Evolutionary conservation across 2,888 invertebrate genomes (phyloP).

Genomic region (Digitonthophagus gazella): DNA sequence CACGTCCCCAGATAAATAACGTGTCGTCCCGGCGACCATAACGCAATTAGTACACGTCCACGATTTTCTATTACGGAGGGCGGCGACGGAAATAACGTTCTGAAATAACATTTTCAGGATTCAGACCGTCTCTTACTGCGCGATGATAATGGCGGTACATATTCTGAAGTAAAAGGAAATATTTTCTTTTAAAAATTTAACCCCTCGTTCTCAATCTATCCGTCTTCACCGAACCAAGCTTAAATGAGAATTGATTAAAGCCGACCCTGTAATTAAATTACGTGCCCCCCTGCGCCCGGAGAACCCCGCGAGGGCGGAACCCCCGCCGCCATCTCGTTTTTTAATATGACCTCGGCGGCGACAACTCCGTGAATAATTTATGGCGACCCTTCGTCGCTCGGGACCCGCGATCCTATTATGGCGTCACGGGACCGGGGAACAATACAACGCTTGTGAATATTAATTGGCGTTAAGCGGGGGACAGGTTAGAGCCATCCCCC

Average conservation of each 20-base stretch:
- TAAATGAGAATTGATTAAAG: constrained; percentile 27
- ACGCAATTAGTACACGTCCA: background rate
- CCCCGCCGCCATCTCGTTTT: constrained; percentile 24
- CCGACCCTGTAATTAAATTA: constrained; percentile 28
- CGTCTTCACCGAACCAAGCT: too few species aligned
- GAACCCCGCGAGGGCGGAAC: background rate
- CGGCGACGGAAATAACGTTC: background rate
- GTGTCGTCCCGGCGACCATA: background rate
- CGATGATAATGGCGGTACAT: too few species aligned
- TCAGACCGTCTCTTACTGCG: background rate
- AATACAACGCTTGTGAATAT: constrained; percentile 42
- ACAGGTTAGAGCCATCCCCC: constrained; percentile 39
- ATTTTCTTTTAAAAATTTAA: too few species aligned
- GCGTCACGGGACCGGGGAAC: constrained; percentile 23
- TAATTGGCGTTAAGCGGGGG: constrained; percentile 47
- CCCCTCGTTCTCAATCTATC: too few species aligned
- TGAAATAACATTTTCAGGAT: background rate
- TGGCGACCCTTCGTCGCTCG: constrained; percentile 24
- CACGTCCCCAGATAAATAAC: constrained; percentile 24
- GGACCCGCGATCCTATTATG: constrained; percentile 29
- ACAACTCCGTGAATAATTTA: constrained; percentile 27
- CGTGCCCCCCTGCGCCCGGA: background rate
- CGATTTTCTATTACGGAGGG: background rate
- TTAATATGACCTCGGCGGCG: constrained; percentile 24
- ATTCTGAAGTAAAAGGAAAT: too few species aligned